Percentiles rank a stretch among this genome's conserved stretches.
These are phyloP conservation scores for Cinara cedri DNA, from an alignment of 2,888 invertebrate genomes.

Conservation along the genomic window DNA sequence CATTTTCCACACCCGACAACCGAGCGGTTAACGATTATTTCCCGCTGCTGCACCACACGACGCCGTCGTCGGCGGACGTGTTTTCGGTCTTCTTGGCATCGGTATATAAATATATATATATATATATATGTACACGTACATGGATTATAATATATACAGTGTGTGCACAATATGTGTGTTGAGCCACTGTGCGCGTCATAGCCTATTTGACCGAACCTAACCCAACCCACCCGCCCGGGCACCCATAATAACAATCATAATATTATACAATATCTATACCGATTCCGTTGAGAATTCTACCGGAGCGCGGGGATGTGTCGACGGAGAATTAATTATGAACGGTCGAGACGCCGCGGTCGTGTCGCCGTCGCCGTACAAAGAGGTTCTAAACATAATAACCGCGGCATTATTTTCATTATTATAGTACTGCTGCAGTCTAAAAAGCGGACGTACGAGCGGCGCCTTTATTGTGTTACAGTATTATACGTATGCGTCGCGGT, in stretches of 20 bases:
- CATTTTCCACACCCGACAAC: too few relatives aligned
- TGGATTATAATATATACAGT: too few relatives aligned
- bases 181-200: conserved; percentile 19
- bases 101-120: too few relatives aligned
- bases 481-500: not conserved
- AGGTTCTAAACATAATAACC: conserved; percentile 45
- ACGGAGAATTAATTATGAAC: conserved; percentile 44
- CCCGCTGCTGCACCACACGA: too few relatives aligned
- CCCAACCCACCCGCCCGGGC: too few relatives aligned
- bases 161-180: not conserved
- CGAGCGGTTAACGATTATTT: too few relatives aligned
- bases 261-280: conserved; percentile 8
- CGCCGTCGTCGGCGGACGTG: not conserved
- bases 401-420: not conserved
- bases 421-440: not conserved
- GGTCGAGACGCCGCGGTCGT: conserved; percentile 5
- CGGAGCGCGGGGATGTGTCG: conserved; percentile 23
- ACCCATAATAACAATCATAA: too few relatives aligned
- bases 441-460: not conserved
- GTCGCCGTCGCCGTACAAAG: conserved; percentile 9
- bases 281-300: not conserved
- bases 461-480: not conserved
- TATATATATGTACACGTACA: too few relatives aligned
- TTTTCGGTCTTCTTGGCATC: conserved; percentile 13
- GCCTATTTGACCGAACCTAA: too few relatives aligned